Percentiles rank a stretch among this genome's conserved stretches.
phyloP scores from a whole-genome alignment of 2,113 vertebrate genomes.

The Rhea americana region DNA sequence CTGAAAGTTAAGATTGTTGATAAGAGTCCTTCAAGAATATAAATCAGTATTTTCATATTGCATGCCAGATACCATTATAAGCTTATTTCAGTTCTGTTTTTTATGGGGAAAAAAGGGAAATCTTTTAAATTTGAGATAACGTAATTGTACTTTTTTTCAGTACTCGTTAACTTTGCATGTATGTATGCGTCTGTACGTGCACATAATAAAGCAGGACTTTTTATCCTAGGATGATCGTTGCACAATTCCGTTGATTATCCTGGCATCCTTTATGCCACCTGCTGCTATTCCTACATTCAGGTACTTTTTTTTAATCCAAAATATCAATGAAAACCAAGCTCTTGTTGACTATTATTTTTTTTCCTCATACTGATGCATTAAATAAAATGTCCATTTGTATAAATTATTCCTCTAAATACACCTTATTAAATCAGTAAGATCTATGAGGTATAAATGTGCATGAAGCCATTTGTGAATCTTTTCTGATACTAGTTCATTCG shows the following conservation, averaged over 20 bases:
- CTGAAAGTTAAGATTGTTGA: not conserved
- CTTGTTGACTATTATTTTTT: not conserved
- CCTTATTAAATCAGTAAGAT: not conserved
- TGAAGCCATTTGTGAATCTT: not conserved
- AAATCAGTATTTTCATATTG: not conserved
- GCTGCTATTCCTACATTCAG: conserved; percentile 87
- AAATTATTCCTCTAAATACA: not conserved
- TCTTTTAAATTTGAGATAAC: not conserved
- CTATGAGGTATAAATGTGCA: not conserved
- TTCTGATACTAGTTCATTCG: not conserved
- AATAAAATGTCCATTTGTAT: not conserved
- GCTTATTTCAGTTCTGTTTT: not conserved
- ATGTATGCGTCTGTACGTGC: not conserved
- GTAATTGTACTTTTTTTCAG: not conserved
- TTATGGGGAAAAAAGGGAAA: not conserved
- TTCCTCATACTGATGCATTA: not conserved
- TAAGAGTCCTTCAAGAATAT: not conserved
- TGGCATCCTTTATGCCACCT: conserved; percentile 89
- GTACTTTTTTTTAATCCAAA: conserved; percentile 67
- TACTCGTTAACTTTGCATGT: not conserved
- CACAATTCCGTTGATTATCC: conserved; percentile 81
- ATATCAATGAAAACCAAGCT: not conserved
- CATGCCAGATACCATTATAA: not conserved
- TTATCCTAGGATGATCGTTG: conserved; percentile 85
- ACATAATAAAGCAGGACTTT: not conserved